Evolutionary conservation across 2,797 vertebrate genomes (phyloP).

Genomic region (Peromyscus attwateri): DNA sequence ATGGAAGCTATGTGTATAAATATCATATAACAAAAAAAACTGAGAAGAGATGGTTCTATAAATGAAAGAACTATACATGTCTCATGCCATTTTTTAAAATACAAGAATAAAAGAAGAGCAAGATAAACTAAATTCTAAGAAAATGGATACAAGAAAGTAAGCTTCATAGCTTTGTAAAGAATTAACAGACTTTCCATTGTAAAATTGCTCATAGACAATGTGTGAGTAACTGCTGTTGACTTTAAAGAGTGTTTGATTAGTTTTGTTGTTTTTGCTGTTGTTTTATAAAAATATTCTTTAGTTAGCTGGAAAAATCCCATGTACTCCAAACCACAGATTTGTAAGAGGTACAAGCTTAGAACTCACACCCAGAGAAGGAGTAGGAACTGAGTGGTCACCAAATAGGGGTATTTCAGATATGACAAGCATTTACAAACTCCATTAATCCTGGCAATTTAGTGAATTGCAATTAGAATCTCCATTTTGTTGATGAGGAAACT

Average conservation of each 20-base stretch:
- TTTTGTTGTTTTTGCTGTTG: not conserved
- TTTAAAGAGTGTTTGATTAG: slow-evolving; percentile 34
- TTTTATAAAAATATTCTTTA: slow-evolving; percentile 49
- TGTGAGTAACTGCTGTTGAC: not conserved
- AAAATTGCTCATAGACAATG: slow-evolving; percentile 45
- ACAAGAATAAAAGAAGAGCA: not conserved
- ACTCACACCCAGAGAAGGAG: not conserved
- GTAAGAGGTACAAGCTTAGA: slow-evolving; percentile 8
- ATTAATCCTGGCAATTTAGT: slow-evolving; percentile 39
- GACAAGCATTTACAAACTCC: slow-evolving; percentile 7
- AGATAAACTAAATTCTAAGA: slow-evolving; percentile 37
- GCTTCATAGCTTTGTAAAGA: not conserved
- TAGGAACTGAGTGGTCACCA: not conserved
- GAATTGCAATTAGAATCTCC: slow-evolving; percentile 14
- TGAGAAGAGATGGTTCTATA: not conserved
- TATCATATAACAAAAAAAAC: slow-evolving; percentile 51
- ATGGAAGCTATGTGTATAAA: not conserved
- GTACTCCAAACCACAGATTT: slow-evolving; percentile 29
- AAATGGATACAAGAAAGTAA: slow-evolving; percentile 40
- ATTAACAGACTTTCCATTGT: slow-evolving; percentile 36
- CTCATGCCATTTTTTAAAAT: slow-evolving; percentile 51
- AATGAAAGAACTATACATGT: slow-evolving; percentile 20
- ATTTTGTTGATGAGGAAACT: slow-evolving; percentile 45
- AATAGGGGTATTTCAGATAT: slow-evolving; percentile 4
- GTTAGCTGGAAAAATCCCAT: slow-evolving; percentile 7